Base-by-base conservation (phyloP, 1,140 invertebrate species). In the Harpegnathos saltator region DNA sequence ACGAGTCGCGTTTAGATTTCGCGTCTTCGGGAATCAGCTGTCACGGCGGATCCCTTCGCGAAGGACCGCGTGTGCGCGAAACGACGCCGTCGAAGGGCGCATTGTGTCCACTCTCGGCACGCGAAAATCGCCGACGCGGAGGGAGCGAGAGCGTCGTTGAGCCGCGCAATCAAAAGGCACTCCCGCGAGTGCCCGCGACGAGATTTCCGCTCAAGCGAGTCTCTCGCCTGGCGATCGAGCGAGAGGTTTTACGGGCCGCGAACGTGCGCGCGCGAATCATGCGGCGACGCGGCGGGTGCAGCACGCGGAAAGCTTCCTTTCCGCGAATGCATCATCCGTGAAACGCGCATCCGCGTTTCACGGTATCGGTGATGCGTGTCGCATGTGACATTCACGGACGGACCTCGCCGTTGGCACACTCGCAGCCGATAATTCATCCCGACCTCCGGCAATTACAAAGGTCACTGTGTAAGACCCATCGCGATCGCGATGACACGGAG, bases 391-490 rank as follows among this genome's bases (percentile, higher is more conserved):
- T 74, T 58, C 83, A 68, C 52, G 22, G 14, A 82, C 19, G 17
- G 17, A 82, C 19, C 24, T 48, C 52, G 19, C 22, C 63, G n/a
- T 29, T n/a, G n/a, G 24, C 9, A n/a, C 29, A 33, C 0, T 73
- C 68, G n/a, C 62, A 17, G n/a, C 54, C 66, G 66, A 84, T 80
- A 61, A 73, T 73, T 84, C 73, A 80, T 59, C 19, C 22, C 29
- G 82, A 84, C 62, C 73, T 80, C 33, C 58, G 59, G 63, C 65
- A 85, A 83, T 83, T 71, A 85, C 29, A 71, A 71, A 63, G 52
- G 83, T 82, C 69, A 56, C 3, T 24, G 38, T 15, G 14, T 65
- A 26, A 71, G 63, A 59, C 38, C 22, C 15, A 9, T 11, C 3
- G 17, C 69, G 54, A 78, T 78, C 24, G 29, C 11, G 17, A 11